Conservation (phyloP, 2,797 vertebrate genomes). For the Platalea minor region DNA sequence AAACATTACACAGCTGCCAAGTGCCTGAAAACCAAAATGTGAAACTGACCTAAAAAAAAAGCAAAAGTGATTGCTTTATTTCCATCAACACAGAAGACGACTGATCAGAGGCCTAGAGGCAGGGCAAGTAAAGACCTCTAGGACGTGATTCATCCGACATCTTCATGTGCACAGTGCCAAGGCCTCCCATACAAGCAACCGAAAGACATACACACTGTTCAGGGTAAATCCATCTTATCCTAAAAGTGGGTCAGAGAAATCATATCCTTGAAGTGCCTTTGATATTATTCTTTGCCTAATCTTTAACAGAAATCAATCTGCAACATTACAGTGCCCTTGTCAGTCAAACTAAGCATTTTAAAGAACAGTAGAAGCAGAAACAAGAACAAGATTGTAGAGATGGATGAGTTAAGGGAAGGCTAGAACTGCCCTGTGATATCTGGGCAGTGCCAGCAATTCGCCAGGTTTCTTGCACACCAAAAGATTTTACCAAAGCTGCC, state of each 20-base stretch:
- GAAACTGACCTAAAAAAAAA: constrained; percentile 48
- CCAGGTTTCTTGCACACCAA: not conserved
- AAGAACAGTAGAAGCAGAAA: not conserved
- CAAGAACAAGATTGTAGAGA: not conserved
- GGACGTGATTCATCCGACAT: not conserved
- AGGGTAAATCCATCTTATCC: not conserved
- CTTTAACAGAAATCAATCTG: not conserved
- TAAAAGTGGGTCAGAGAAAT: not conserved
- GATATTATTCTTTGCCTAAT: not conserved
- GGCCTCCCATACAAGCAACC: not conserved
- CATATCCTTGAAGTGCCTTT: not conserved
- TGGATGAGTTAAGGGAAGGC: not conserved
- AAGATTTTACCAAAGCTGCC: not conserved
- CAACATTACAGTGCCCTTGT: not conserved
- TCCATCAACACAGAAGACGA: not conserved
- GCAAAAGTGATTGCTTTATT: constrained; percentile 32
- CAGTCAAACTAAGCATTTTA: not conserved
- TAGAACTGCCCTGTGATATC: not conserved
- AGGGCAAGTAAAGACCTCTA: not conserved
- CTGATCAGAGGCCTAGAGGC: not conserved
- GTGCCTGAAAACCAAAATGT: constrained; percentile 28
- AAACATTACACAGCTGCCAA: constrained; percentile 48
- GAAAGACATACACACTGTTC: not conserved
- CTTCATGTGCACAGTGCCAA: not conserved
- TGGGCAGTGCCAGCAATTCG: not conserved